phyloP scores from a whole-genome alignment of 2,888 invertebrate species.

The Agrotis clavis region DNA sequence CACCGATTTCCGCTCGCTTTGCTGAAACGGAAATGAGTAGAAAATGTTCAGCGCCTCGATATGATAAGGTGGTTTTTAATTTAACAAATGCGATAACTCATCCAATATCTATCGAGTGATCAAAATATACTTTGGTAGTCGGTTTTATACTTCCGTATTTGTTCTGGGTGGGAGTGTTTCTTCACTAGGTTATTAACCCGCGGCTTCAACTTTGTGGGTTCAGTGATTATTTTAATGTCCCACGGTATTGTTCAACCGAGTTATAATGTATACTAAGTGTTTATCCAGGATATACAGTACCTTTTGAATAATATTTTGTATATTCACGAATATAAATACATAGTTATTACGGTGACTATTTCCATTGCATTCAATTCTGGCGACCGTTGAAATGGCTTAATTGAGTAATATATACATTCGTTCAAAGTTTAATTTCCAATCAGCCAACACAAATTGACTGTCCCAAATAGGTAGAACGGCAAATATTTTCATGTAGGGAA shows the following conservation, averaged over 20 bases:
- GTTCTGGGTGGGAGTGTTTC: no score
- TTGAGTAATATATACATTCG: slow-evolving; percentile 1
- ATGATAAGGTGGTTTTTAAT: slow-evolving; percentile 23
- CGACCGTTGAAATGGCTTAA: neutral
- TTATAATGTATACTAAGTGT: no score
- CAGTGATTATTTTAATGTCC: no score
- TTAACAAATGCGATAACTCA: slow-evolving; percentile 20
- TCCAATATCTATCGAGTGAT: neutral
- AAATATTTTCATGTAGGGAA: slow-evolving; percentile 7
- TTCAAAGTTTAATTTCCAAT: slow-evolving; percentile 10
- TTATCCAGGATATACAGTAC: no score
- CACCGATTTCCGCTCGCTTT: slow-evolving; percentile 76
- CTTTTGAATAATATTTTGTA: no score
- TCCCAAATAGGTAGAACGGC: neutral
- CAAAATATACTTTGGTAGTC: neutral
- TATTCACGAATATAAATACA: neutral
- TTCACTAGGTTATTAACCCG: no score
- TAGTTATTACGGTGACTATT: neutral
- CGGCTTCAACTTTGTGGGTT: no score
- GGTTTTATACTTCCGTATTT: neutral
- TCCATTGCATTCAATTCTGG: slow-evolving; percentile 1
- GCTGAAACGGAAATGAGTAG: slow-evolving; percentile 67
- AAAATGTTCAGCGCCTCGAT: slow-evolving; percentile 61
- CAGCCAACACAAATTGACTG: slow-evolving; percentile 9
- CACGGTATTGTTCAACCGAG: no score